Evolutionary conservation across 2,113 vertebrate genomes (phyloP), one percentile per base, ranked within the genome.

Genomic region (Myiozetetes cayanensis): DNA sequence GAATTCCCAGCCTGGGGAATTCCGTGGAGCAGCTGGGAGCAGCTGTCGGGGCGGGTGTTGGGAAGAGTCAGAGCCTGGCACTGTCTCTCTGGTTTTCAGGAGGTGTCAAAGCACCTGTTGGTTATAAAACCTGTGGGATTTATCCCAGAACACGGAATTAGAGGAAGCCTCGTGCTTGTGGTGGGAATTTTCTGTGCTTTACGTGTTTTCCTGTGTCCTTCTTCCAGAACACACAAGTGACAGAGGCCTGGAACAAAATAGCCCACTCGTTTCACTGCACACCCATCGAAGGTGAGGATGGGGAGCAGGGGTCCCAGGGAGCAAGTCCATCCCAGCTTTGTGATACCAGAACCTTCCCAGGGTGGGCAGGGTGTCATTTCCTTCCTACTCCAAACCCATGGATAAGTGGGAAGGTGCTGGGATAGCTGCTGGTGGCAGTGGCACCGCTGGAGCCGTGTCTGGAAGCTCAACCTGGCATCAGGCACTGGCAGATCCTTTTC

Each of bases 161-260:
- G 5, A 20, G 41, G 49, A 3, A 5, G 19, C 1, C 1, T 25
- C 1, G 0, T 8, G 8, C 3, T 28, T 1, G 3, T 15, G 43
- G 39, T 1, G 19, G 14, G 56, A 4, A 9, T 62, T 63, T 61
- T 39, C 4, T 4, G 0, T 53, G 55, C 27, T 7, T 56, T 4
- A 30, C 0, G 14, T 37, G 7, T 25, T 41, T 35, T 15, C 18
- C 0, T 14, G 11, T 41, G 20, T 28, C 31, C 23, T 82, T 27
- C 21, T 1, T 5, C 4, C 84, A 99, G 99, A 99, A 99, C 97
- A 97, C 99, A 33, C 99, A 99, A 97, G 99, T 99, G 96, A 99
- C 99, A 55, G 99, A 99, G 74, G 99, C 99, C 58, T 99, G 99
- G 99, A 99, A 99, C 98, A 99, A 99, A 98, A 99, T 99, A n/a